Evolutionary conservation across 2,797 vertebrate species (phyloP).

Genomic region (Gallirallus australis): DNA sequence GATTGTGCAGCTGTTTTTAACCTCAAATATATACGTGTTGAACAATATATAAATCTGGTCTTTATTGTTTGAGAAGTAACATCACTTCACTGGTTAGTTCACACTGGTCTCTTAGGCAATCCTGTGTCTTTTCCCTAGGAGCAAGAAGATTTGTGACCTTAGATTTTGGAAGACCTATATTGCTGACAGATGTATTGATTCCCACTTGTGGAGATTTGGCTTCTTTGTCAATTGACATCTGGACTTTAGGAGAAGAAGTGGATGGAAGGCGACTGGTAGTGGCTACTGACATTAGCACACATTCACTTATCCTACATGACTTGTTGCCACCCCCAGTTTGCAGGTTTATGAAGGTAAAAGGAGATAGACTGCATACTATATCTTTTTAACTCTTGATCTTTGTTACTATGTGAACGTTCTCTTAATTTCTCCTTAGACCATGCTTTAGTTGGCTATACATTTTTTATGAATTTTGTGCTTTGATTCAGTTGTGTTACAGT

Average conservation of each 20-base stretch:
- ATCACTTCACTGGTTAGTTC: neutral
- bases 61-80: neutral
- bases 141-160: conserved; percentile 97
- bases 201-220: conserved; percentile 96
- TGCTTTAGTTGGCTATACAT: neutral
- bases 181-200: conserved; percentile 95
- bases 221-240: conserved; percentile 98
- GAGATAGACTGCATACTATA: neutral
- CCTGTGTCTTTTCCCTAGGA: conserved; percentile 77
- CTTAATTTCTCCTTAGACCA: neutral
- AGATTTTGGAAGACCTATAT: conserved; percentile 95
- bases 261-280: conserved; percentile 96
- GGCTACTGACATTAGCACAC: conserved; percentile 98
- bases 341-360: conserved; percentile 97
- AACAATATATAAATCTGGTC: neutral
- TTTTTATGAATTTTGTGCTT: neutral
- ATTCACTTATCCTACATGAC: conserved; percentile 97
- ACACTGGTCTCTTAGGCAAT: neutral
- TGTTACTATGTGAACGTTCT: neutral
- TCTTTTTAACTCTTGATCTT: neutral
- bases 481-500: neutral
- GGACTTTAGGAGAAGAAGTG: conserved; percentile 98
- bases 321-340: conserved; percentile 96
- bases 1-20: neutral
- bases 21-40: neutral